phyloP scores from a whole-genome alignment of 2,888 invertebrate genomes.

The Heteromyza rotundicornis region DNA sequence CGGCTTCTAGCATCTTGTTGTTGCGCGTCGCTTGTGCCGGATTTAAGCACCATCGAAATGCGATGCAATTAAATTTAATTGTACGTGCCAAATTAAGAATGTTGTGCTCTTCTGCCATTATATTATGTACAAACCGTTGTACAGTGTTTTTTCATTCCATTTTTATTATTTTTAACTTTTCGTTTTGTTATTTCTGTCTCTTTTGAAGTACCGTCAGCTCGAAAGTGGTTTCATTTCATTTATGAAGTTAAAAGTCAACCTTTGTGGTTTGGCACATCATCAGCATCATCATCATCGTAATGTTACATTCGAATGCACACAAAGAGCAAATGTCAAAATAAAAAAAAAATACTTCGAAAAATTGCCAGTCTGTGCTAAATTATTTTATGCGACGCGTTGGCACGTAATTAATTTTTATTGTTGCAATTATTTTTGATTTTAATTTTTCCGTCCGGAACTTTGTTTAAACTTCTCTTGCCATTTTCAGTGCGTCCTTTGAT shows the following conservation, averaged over 20 bases:
- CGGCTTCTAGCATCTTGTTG: not conserved
- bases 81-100: constrained; percentile 36
- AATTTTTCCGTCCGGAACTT: no score
- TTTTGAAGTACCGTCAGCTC: not conserved
- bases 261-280: constrained; percentile 24
- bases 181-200: no score
- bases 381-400: constrained; percentile 24
- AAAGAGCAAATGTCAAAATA: not conserved
- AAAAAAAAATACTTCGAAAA: not conserved
- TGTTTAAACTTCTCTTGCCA: constrained; percentile 21
- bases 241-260: constrained; percentile 6
- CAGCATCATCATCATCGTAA: not conserved
- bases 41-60: not conserved
- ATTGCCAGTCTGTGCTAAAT: constrained; percentile 24
- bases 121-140: not conserved
- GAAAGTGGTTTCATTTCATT: constrained; percentile 2
- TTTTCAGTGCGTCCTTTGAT: constrained; percentile 75
- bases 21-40: not conserved
- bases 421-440: constrained; percentile 23
- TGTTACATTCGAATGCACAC: not conserved
- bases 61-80: constrained; percentile 42
- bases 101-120: not conserved
- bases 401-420: constrained; percentile 28
- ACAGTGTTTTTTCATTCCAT: not conserved
- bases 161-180: constrained; percentile 5